Conservation (phyloP, 2,888 invertebrate species). For the Agrypnus murinus region DNA sequence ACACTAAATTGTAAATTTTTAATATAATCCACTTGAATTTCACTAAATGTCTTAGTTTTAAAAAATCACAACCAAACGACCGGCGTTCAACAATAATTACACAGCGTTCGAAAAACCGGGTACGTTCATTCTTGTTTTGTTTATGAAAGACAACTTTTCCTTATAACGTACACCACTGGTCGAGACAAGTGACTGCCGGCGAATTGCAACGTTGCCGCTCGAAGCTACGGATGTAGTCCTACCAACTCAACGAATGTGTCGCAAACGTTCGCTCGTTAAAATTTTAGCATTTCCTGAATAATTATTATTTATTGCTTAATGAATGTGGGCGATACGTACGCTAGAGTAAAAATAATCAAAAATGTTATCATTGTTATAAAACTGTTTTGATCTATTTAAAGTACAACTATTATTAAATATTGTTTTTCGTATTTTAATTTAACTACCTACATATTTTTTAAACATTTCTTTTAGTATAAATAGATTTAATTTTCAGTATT, state of each 20-base stretch:
- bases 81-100: background rate
- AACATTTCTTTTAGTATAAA: too few relatives aligned
- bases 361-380: too few relatives aligned
- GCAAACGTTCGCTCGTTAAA: slow-evolving; percentile 3
- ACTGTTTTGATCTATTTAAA: too few relatives aligned
- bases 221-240: slow-evolving; percentile 53
- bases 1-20: slow-evolving; percentile 23
- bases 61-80: slow-evolving; percentile 16
- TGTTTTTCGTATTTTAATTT: too few relatives aligned
- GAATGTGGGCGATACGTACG: too few relatives aligned
- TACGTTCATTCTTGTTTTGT: slow-evolving; percentile 55
- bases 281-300: slow-evolving; percentile 14
- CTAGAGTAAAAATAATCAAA: too few relatives aligned
- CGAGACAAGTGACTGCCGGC: slow-evolving; percentile 58
- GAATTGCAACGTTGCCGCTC: slow-evolving; percentile 65
- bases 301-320: too few relatives aligned
- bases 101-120: slow-evolving; percentile 7
- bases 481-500: too few relatives aligned
- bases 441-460: too few relatives aligned
- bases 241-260: slow-evolving; percentile 50
- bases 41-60: slow-evolving; percentile 13
- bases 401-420: too few relatives aligned
- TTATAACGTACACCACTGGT: slow-evolving; percentile 51
- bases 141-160: slow-evolving; percentile 48
- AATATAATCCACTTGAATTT: slow-evolving; percentile 4